Evolutionary conservation across 2,113 vertebrate genomes (phyloP).

Genomic region (Phaethon lepturus): DNA sequence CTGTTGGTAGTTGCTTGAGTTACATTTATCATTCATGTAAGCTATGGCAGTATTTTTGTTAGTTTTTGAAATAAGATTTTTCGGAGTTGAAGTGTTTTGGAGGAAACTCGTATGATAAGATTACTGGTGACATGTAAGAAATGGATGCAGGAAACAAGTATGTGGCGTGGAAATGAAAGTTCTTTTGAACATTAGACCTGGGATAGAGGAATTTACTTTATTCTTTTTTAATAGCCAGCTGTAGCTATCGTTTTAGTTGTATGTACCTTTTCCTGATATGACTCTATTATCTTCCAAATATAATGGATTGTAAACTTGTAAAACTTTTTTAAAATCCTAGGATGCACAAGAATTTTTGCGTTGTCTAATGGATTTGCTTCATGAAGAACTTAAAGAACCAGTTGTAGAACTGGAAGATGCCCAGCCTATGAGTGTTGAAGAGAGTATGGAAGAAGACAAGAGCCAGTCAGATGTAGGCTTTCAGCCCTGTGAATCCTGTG

Average conservation of each 20-base stretch:
- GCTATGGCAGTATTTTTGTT: neutral
- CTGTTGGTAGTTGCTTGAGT: neutral
- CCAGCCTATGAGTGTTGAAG: conserved; percentile 75
- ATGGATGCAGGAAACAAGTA: neutral
- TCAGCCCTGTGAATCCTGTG: conserved; percentile 91
- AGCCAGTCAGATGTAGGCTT: conserved; percentile 90
- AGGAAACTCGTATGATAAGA: neutral
- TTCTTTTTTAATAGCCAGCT: neutral
- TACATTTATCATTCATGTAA: fast-evolving
- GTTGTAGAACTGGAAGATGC: conserved; percentile 84
- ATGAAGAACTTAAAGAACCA: conserved; percentile 94
- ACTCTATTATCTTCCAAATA: neutral
- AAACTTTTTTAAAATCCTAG: conserved; percentile 72
- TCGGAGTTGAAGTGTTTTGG: neutral
- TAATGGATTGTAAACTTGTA: neutral
- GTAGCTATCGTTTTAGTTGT: neutral
- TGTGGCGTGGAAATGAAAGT: neutral
- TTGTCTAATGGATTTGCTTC: conserved; percentile 97
- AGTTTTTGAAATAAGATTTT: neutral
- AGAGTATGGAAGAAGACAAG: conserved; percentile 85
- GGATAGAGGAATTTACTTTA: neutral
- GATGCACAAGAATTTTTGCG: conserved; percentile 98
- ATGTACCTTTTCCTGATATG: neutral
- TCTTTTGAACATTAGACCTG: neutral
- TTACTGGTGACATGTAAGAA: neutral